Evolutionary conservation across 2,888 invertebrate species (phyloP), one percentile per base, ranked within the genome.

Genomic region (Cacoxenus indagator): DNA sequence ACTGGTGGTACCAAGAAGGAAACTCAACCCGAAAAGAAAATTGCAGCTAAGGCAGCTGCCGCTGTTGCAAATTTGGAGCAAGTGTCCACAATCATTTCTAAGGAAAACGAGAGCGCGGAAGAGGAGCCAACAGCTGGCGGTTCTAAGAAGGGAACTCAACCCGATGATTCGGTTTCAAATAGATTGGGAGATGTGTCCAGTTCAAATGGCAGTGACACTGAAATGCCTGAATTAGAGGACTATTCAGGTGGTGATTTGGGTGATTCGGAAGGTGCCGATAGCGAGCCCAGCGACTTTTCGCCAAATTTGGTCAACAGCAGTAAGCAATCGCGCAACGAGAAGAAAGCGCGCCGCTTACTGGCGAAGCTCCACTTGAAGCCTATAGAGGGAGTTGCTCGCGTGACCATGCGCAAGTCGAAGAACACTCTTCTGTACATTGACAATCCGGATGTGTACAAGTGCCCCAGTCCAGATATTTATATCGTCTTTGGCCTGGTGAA

Each of bases 271-370:
- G 61, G 4, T 14, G 45, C 14, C 6, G 27, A 27, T 27, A 24
- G n/a, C 19, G 45, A 9, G 11, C 5, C 19, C 5, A 22, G 22
- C 9, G 17, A 17, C 22, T 37, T 54, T 24, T 29, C 57, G 29
- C 17, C 1, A 17, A n/a, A 57, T 11, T 43, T 43, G 9, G 45
- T 46, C 14, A 46, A 46, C 37, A 37, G 24, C 1, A 24, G 65
- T 0, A 78, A 62, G 26, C 64, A 22, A 14, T 73, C 82, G 0
- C 80, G 80, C 6, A 76, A 72, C 62, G 80, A 80, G 64, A 82
- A 74, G 66, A 80, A 78, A 67, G 82, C 82, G 0, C 80, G 80
- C 3, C 74, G 78, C 9, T 26, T 82, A 1, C 66, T 80, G 2
- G 64, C 68, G 67, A 82, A 80, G 29, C 70, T 76, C 4, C 75